Percentiles rank a stretch among this genome's conserved stretches.
phyloP scores from a whole-genome alignment of 2,113 vertebrate species.

The Nettapus auritus region DNA sequence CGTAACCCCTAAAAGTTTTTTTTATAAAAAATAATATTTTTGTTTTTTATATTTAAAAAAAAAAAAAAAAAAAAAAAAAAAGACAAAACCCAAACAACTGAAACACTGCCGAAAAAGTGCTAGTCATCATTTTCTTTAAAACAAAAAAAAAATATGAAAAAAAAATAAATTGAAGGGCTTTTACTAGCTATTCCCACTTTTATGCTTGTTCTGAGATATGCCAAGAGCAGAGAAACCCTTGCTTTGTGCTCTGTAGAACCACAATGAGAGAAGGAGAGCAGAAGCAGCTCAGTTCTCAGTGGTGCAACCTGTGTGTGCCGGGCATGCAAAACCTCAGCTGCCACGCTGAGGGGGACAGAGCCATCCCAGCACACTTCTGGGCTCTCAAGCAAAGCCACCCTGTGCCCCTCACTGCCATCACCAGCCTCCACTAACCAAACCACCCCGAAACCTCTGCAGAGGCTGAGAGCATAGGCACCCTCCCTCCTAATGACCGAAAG shows the following conservation, averaged over 20 bases:
- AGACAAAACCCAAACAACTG: background rate
- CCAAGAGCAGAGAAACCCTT: background rate
- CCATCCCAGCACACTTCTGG: background rate
- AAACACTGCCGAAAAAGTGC: conserved; percentile 9
- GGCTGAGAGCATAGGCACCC: background rate
- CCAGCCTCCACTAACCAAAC: background rate
- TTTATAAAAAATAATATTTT: too few species aligned
- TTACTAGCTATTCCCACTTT: background rate
- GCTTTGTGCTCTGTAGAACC: background rate
- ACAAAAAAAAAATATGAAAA: background rate
- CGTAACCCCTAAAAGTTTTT: background rate
- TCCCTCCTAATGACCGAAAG: background rate
- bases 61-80: background rate
- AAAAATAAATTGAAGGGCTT: background rate
- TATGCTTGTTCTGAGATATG: background rate
- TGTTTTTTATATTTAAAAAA: too few species aligned
- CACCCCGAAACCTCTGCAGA: background rate
- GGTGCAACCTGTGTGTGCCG: background rate
- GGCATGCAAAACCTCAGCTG: background rate
- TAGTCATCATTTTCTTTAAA: background rate
- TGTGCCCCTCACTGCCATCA: background rate
- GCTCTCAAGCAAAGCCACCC: conserved; percentile 20
- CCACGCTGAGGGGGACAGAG: conserved; percentile 6
- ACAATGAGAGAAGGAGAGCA: background rate
- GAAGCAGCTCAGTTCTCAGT: background rate